Evolutionary conservation across 2,113 vertebrate species (phyloP).

Genomic region (Gracilinanus agilis): DNA sequence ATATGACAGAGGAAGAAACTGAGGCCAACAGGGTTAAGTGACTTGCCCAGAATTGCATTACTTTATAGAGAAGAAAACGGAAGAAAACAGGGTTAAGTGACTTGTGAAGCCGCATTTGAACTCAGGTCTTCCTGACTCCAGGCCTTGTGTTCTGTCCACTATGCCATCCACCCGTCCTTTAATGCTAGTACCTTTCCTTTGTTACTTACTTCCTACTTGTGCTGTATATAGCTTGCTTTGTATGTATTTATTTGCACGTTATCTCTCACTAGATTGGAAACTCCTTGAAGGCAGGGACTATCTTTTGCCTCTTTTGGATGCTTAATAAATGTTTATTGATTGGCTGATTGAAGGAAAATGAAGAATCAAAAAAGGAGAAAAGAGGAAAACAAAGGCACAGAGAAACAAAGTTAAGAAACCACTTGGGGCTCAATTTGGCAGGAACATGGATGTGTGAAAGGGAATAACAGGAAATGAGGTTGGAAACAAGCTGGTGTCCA

Average conservation of each 20-base stretch:
- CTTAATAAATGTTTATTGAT: not conserved
- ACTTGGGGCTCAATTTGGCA: not conserved
- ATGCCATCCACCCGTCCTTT: not conserved
- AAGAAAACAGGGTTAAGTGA: not conserved
- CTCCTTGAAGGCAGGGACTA: not conserved
- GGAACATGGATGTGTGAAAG: not conserved
- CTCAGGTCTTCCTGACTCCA: not conserved
- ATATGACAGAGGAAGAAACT: not conserved
- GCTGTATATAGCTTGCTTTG: not conserved
- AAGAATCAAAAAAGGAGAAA: not conserved
- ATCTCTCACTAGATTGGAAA: not conserved
- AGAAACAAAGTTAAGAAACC: not conserved
- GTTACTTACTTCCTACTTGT: not conserved
- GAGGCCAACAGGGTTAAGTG: not conserved
- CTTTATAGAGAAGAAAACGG: not conserved
- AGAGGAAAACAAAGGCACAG: not conserved
- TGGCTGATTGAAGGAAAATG: not conserved
- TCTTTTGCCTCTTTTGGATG: not conserved
- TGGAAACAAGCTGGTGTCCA: not conserved
- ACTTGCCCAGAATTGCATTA: not conserved
- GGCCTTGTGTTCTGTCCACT: not conserved
- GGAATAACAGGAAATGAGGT: not conserved
- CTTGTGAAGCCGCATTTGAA: not conserved
- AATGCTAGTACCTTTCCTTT: not conserved
- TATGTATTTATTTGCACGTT: not conserved